Evolutionary conservation across 2,113 vertebrate genomes (phyloP), one percentile per base, ranked within the genome.

Genomic region (Ophthalmolycus amberensis): DNA sequence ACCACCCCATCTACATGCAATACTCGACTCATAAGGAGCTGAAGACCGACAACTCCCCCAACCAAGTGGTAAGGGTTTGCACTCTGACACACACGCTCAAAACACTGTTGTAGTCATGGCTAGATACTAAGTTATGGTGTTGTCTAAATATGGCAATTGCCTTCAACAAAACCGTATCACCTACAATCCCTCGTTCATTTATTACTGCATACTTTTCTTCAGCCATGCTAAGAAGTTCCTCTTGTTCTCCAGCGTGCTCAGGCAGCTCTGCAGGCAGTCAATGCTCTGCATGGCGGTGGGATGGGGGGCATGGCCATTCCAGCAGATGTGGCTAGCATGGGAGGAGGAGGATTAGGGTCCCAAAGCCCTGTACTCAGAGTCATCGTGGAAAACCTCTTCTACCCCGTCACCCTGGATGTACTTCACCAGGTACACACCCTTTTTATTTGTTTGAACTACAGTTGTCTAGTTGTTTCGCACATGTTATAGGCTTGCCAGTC

Each of bases 11-110:
- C 90, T 99, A 97, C 85, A 97, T 99, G 90, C 98, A 99, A 83
- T 99, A 97, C 93, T 99, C 98, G 56, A 99, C 97, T 90, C 98
- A 99, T 90, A 99, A 99, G 93, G 98, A 99, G 89, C 96, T 99
- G 54, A 99, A 99, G 94, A 99, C 98, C 0, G 98, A 99, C 94
- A 98, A 96, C 92, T 97, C 98, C 22, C 95, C 97, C 5, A 99
- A 99, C 91, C 98, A 99, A 92, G 98, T 97, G 79, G 98, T 99
- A 83, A 91, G 95, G 2, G 1, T 40, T 38, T 11, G 27, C 7
- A 60, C 18, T 60, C 58, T 60, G 59, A n/a, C 15, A 15, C 15
- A 29, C 50, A 12, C 9, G 12, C 10, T 48, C 48, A 15, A 2
- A 32, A 22, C 7, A 27, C 6, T n/a, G 0, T 70, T 80, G 15